These are phyloP conservation scores for Lasioglossum lativentre DNA, from an alignment of 2,888 invertebrate species.

Conservation along the genomic window DNA sequence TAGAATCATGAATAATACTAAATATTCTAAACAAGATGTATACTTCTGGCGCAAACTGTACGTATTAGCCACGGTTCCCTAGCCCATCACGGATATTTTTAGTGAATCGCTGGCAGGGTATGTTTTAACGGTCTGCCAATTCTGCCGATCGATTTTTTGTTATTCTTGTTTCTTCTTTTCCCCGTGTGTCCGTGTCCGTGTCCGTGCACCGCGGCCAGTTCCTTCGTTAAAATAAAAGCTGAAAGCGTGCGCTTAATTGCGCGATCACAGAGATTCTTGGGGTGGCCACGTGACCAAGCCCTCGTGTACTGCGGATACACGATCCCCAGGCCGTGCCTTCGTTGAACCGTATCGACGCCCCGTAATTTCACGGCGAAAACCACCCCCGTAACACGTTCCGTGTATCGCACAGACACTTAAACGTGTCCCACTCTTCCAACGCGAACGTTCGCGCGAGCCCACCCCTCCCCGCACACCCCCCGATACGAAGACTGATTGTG, in stretches of 20 bases:
- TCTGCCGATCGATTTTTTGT: constrained; percentile 11
- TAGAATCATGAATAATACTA: background rate
- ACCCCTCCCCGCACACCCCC: background rate
- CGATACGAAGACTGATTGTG: background rate
- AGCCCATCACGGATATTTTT: constrained; percentile 17
- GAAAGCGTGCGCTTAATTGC: constrained; percentile 5
- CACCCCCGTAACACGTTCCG: constrained; percentile 10
- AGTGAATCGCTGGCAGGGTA: constrained; percentile 23
- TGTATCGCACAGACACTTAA: constrained; percentile 8
- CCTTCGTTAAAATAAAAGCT: constrained; percentile 9
- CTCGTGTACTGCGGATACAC: constrained; percentile 51
- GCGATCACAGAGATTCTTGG: constrained; percentile 16
- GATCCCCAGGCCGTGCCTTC: constrained; percentile 15
- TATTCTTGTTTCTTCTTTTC: constrained; percentile 14
- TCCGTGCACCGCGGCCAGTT: background rate
- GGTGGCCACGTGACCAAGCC: constrained; percentile 60
- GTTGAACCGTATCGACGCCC: constrained; percentile 19
- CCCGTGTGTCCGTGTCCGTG: background rate
- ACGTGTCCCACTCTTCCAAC: constrained; percentile 8
- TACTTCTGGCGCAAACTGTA: constrained; percentile 1
- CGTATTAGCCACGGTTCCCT: constrained; percentile 2
- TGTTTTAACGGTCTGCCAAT: constrained; percentile 13
- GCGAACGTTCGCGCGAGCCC: background rate
- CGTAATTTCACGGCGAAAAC: constrained; percentile 30
- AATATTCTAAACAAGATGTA: background rate